A percentile compares a stretch with the other conserved stretches of the same genome.
Evolutionary conservation across 2,113 vertebrate species (phyloP).

Genomic region (Pituophis catenifer): DNA sequence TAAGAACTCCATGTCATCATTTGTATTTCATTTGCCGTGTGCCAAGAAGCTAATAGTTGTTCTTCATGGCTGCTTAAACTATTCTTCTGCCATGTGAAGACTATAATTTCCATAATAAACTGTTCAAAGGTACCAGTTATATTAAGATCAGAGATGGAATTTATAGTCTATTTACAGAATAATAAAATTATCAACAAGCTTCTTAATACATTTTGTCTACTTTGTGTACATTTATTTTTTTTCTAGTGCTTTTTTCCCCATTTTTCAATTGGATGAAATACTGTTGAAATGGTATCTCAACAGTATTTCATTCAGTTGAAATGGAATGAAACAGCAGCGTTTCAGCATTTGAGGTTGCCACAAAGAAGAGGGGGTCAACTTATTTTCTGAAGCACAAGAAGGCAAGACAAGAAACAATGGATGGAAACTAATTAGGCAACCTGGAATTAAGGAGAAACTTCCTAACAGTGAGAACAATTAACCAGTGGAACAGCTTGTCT

Average conservation of each 20-base stretch:
- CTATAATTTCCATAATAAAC: not conserved
- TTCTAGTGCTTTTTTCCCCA: not conserved
- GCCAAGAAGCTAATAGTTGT: not conserved
- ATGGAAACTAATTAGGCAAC: not conserved
- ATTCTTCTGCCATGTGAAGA: not conserved
- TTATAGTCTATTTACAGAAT: not conserved
- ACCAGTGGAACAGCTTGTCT: no score
- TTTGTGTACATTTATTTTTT: not conserved
- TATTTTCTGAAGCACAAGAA: not conserved
- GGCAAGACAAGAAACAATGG: not conserved
- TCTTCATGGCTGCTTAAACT: not conserved
- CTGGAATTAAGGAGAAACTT: no score
- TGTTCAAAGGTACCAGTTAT: not conserved
- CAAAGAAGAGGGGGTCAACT: not conserved
- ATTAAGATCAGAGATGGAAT: not conserved
- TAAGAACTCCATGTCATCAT: not conserved
- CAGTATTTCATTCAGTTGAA: not conserved
- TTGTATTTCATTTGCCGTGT: conserved; percentile 1
- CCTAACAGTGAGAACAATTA: no score
- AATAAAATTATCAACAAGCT: not conserved
- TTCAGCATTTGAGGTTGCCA: not conserved
- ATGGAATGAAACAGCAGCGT: not conserved
- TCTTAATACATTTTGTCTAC: not conserved
- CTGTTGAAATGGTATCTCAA: no score
- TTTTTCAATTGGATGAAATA: not conserved